Evolutionary conservation across 2,113 vertebrate genomes (phyloP).

Genomic region (Brachypteracias leptosomus): DNA sequence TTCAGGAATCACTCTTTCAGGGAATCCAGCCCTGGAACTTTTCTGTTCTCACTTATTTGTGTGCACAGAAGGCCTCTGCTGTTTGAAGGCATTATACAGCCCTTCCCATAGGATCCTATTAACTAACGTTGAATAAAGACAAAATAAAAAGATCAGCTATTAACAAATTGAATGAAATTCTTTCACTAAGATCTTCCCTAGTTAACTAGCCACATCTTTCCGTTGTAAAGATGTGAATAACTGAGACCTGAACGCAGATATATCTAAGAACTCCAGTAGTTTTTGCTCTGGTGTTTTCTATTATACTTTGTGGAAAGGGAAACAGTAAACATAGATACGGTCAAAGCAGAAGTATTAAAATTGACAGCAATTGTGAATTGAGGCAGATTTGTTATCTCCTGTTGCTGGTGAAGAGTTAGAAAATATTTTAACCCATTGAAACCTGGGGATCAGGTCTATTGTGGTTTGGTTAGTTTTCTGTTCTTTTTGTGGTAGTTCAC

Average conservation of each 20-base stretch:
- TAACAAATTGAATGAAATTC: conserved; percentile 45
- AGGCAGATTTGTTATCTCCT: background rate
- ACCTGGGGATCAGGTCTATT: background rate
- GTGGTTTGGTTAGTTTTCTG: background rate
- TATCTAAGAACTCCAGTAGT: background rate
- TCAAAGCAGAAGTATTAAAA: background rate
- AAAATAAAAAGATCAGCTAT: conserved; percentile 43
- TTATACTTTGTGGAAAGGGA: background rate
- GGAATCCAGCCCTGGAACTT: background rate
- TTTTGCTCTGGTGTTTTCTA: background rate
- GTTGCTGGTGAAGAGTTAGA: background rate
- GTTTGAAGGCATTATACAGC: background rate
- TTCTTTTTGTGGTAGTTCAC: background rate
- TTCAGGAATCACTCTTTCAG: background rate
- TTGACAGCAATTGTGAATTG: background rate
- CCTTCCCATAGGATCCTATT: background rate
- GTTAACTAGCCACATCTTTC: background rate
- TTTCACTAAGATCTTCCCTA: background rate
- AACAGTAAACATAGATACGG: background rate
- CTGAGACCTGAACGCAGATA: background rate
- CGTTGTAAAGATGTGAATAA: background rate
- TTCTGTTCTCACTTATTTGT: conserved; percentile 1
- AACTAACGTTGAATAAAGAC: conserved; percentile 37
- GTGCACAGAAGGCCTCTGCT: background rate
- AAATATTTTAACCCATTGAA: background rate